Evolutionary conservation across 2,888 invertebrate species (phyloP).

Genomic region (Hybos culiciformis): DNA sequence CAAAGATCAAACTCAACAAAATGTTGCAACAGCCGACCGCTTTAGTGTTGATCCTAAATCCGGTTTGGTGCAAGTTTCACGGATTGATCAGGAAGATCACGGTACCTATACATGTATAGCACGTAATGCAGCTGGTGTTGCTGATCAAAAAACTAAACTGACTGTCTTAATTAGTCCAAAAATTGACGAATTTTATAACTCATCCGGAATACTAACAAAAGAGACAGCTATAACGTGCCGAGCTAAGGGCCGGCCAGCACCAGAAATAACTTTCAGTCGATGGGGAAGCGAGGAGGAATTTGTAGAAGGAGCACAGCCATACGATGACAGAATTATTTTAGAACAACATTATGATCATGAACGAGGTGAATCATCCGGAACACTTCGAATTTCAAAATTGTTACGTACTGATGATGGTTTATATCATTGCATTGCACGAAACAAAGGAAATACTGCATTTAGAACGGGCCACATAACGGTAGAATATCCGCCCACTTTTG

Average conservation of each 20-base stretch:
- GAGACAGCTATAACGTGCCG: constrained; percentile 59
- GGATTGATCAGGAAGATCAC: constrained; percentile 62
- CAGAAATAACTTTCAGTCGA: constrained; percentile 66
- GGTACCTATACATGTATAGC: constrained; percentile 72
- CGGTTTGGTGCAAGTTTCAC: constrained; percentile 58
- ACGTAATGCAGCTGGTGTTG: constrained; percentile 61
- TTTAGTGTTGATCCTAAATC: constrained; percentile 51
- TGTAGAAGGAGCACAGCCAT: constrained; percentile 45
- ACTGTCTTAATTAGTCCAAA: constrained; percentile 65
- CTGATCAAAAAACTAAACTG: constrained; percentile 52
- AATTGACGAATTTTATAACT: constrained; percentile 63
- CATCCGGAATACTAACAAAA: constrained; percentile 47
- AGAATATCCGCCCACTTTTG: constrained; percentile 70
- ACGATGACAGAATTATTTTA: constrained; percentile 53
- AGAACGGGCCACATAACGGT: constrained; percentile 72
- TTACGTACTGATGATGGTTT: constrained; percentile 69
- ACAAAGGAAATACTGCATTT: constrained; percentile 59
- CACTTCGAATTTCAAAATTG: constrained; percentile 51
- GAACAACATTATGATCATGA: constrained; percentile 41
- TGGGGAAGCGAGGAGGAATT: constrained; percentile 51
- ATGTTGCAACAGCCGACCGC: constrained; percentile 52
- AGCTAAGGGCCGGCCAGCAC: constrained; percentile 68
- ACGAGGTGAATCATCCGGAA: constrained; percentile 48
- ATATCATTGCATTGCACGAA: constrained; percentile 74
- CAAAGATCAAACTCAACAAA: constrained; percentile 54